Base-by-base conservation (phyloP, 2,797 vertebrate species). In the Mallotus villosus region DNA sequence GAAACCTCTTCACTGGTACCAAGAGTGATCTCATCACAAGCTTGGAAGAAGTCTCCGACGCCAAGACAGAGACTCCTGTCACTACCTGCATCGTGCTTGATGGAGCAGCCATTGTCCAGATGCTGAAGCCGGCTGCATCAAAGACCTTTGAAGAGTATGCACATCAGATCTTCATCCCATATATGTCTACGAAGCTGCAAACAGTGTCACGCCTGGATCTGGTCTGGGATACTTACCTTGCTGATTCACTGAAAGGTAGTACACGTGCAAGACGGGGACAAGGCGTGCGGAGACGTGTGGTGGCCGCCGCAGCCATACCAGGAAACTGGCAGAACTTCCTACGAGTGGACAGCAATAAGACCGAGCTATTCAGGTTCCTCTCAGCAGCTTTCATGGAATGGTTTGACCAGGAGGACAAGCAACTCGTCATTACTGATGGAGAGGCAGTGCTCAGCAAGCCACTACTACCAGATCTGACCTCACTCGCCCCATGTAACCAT, bases 401-500 rank as follows among this genome's bases (percentile, higher is more conserved):
- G 57, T 67, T 60, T n/a, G 34, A 29, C 22, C 9, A 61, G 21
- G 68, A 61, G 27, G 65, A 68, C 58, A 68, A 74, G 25, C 29
- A 34, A 22, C 17, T 68, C 49, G 32, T 67, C 21, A 9, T 55
- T 29, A 73, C 34, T 29, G 63, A 67, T 73, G 71, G 64, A 32
- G 25, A 60, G 63, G 55, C 16, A 21, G 63, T 73, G 16, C 55
- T 64, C 61, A 65, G 70, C 70, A 72, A 24, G 25, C 63, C 24
- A 24, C 32, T 9, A 51, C 64, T 61, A 5, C 68, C 17, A 8
- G 72, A 73, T 61, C 64, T 60, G n/a, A 19, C 24, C 11, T 27
- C 64, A 21, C 21, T 73, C 19, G 57, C 72, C 19, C 67, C 67
- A 69, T 69, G 16, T 64, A 76, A 21, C n/a, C n/a, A n/a, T n/a